phyloP scores from a whole-genome alignment of 2,113 vertebrate genomes.

The Dasyprocta punctata region DNA sequence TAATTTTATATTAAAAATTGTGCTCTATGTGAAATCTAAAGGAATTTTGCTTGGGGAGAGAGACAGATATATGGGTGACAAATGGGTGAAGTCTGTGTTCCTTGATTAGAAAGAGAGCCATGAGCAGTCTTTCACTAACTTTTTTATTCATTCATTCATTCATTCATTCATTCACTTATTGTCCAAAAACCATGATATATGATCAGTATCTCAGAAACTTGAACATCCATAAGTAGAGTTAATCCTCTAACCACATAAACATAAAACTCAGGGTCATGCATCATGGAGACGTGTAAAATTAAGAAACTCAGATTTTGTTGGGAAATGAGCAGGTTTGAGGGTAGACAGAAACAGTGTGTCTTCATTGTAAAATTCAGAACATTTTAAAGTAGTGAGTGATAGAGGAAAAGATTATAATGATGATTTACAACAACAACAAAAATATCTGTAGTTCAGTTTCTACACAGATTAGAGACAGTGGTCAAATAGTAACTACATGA shows the following conservation, averaged over 20 bases:
- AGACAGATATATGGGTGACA: constrained; percentile 42
- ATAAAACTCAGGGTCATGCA: not conserved
- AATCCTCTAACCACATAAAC: not conserved
- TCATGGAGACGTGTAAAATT: not conserved
- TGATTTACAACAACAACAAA: not conserved
- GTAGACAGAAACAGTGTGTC: not conserved
- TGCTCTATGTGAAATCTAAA: constrained; percentile 24
- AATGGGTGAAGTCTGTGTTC: not conserved
- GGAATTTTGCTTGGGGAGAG: not conserved
- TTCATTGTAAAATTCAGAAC: not conserved
- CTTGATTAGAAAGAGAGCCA: not conserved
- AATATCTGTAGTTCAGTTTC: not conserved
- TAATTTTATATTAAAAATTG: constrained; percentile 40
- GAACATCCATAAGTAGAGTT: not conserved
- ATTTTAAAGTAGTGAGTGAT: not conserved
- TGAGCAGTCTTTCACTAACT: not conserved
- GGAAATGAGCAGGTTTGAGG: not conserved
- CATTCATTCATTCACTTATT: not conserved
- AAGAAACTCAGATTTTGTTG: not conserved
- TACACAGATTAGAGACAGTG: not conserved
- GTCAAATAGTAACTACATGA: not conserved
- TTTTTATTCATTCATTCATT: constrained; percentile 14
- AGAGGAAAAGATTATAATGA: not conserved
- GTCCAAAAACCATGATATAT: not conserved
- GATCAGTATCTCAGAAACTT: not conserved